Conservation (phyloP, 1,140 invertebrate genomes). For the Choristoneura fumiferana region DNA sequence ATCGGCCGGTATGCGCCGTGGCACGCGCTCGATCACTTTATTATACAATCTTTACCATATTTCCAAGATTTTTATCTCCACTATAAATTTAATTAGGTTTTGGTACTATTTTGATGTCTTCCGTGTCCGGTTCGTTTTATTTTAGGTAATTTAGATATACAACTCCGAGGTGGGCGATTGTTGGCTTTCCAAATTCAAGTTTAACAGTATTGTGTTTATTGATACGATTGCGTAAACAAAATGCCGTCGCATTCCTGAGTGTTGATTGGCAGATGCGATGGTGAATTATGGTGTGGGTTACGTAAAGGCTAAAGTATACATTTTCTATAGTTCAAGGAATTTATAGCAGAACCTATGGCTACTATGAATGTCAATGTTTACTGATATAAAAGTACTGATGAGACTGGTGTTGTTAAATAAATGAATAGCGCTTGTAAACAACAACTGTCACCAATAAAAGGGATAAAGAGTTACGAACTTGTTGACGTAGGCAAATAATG, state of each 20-base stretch:
- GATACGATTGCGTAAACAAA: neutral
- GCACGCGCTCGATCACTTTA: slow-evolving; percentile 62
- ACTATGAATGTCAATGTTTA: too few species aligned
- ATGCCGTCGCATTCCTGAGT: neutral
- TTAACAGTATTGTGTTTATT: neutral
- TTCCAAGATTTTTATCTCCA: slow-evolving; percentile 52
- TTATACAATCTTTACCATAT: slow-evolving; percentile 64
- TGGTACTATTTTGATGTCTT: slow-evolving; percentile 53
- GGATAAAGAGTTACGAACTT: too few species aligned
- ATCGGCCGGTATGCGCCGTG: slow-evolving; percentile 41
- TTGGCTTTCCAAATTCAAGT: slow-evolving; percentile 14
- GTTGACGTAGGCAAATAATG: too few species aligned
- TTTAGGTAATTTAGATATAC: slow-evolving; percentile 45
- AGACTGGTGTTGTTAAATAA: too few species aligned
- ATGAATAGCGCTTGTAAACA: too few species aligned
- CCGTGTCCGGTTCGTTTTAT: slow-evolving; percentile 45
- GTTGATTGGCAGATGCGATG: neutral
- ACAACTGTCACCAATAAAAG: too few species aligned
- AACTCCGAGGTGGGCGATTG: slow-evolving; percentile 44
- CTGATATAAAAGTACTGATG: too few species aligned
- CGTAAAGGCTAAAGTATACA: too few species aligned
- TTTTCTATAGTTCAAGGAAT: neutral
- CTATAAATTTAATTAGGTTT: slow-evolving; percentile 61
- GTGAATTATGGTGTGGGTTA: neutral
- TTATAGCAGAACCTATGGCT: too few species aligned